Base-by-base conservation (phyloP, 2,797 vertebrate genomes). In the Cuniculus paca region DNA sequence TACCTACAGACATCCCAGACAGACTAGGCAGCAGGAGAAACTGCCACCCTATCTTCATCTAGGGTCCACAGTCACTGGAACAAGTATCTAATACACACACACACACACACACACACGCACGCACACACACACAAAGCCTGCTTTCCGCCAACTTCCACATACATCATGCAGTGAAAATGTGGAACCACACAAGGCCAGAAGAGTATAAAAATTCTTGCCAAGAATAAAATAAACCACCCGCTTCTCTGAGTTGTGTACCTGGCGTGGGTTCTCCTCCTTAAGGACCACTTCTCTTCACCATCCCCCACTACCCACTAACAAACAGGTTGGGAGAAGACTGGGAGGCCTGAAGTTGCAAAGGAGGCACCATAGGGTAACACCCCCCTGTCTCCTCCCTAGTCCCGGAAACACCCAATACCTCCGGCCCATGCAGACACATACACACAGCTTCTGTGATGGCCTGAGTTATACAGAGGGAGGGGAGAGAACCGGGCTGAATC, bases 131-230 rank as follows among this genome's bases (percentile, higher is more conserved):
- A 68, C 65, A 19, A 6, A 50, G 45, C 45, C 34, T 58, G 26
- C 48, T 78, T 89, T 88, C 83, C 81, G 78, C 42, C 72, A 95
- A 74, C 36, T 58, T 93, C 63, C 56, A 68, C 34, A 78, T 20
- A 48, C 58, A 93, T 48, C 81, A 74, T 31, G 84, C 1, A 63
- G 48, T 45, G 54, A 79, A 96, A 95, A 85, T 81, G 4, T 78
- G 72, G 58, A 90, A 63, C 26, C 52, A 88, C 68, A 88, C 16
- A 50, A 68, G 9, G 26, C 74, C 54, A 52, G 20, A 56, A 63
- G 28, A 89, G 12, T 39, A 83, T 94, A 39, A 39, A 75, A 90
- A 80, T 50, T 93, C 78, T 82, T 89, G 77, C 36, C 90, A 92
- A 81, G 31, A 28, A 75, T 63, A 89, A 79, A 90, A 72, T 63